A percentile compares a stretch with the other conserved stretches of the same genome.
Evolutionary conservation across 2,797 vertebrate genomes (phyloP).

Genomic region (Denticeps clupeoides): DNA sequence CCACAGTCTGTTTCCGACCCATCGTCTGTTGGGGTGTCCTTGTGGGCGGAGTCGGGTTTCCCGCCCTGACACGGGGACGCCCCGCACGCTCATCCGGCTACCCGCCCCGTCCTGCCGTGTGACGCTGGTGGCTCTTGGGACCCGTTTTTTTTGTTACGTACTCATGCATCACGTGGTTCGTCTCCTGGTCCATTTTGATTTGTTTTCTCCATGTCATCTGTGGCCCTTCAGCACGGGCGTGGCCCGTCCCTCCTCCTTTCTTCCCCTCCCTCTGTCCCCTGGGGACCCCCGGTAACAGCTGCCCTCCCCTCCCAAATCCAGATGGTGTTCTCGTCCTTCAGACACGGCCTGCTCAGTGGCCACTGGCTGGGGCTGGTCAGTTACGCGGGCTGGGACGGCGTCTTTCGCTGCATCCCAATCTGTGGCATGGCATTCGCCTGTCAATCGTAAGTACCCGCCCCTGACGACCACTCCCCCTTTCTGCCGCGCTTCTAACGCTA

Average conservation of each 20-base stretch:
- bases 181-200: slow-evolving; percentile 1
- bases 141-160: too few relatives aligned
- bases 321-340: slow-evolving; percentile 91
- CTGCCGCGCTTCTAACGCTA: background rate
- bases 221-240: slow-evolving; percentile 2
- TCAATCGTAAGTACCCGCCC: slow-evolving; percentile 87
- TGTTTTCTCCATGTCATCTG: slow-evolving; percentile 21
- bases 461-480: slow-evolving; percentile 10
- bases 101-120: too few relatives aligned
- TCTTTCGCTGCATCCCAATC: slow-evolving; percentile 98
- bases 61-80: too few relatives aligned
- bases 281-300: too few relatives aligned
- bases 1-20: slow-evolving; percentile 11
- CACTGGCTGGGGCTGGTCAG: slow-evolving; percentile 82
- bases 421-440: slow-evolving; percentile 99
- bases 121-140: too few relatives aligned
- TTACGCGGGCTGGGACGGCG: slow-evolving; percentile 83
- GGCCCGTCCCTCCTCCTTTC: slow-evolving; percentile 30
- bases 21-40: slow-evolving; percentile 15
- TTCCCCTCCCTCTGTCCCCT: slow-evolving; percentile 31
- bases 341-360: slow-evolving; percentile 81
- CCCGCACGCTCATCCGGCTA: too few relatives aligned
- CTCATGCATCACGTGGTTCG: background rate
- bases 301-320: slow-evolving; percentile 47
- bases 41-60: too few relatives aligned